phyloP scores from a whole-genome alignment of 2,797 vertebrate species.

The Aselliscus stoliczkanus region DNA sequence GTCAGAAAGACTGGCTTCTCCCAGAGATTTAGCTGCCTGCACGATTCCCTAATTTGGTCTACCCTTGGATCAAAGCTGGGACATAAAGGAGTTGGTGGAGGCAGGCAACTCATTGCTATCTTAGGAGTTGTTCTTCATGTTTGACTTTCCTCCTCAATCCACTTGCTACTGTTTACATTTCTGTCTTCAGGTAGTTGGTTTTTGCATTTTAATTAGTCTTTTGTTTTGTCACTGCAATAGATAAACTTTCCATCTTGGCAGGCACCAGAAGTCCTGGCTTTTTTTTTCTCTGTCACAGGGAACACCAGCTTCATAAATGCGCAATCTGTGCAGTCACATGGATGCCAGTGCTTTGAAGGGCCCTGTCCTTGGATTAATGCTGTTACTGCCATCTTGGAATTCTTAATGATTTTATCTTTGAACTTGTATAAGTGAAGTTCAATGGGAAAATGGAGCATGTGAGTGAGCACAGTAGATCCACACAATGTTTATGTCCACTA shows the following conservation, averaged over 20 bases:
- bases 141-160: background rate
- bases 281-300: background rate
- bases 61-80: background rate
- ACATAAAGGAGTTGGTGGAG: background rate
- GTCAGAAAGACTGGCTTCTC: background rate
- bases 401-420: background rate
- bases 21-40: background rate
- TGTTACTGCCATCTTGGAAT: background rate
- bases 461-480: background rate
- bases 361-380: background rate
- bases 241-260: background rate
- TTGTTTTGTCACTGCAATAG: background rate
- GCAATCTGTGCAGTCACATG: background rate
- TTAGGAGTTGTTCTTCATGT: background rate
- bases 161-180: background rate
- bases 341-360: background rate
- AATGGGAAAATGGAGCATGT: background rate
- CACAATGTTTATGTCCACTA: background rate
- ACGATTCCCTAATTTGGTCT: background rate
- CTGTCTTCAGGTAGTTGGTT: background rate
- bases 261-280: background rate
- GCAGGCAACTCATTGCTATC: background rate
- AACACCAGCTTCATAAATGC: background rate
- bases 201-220: background rate
- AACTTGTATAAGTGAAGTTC: background rate